Conservation (phyloP, 1,140 invertebrate species). For the Drosophila nebulosa region DNA sequence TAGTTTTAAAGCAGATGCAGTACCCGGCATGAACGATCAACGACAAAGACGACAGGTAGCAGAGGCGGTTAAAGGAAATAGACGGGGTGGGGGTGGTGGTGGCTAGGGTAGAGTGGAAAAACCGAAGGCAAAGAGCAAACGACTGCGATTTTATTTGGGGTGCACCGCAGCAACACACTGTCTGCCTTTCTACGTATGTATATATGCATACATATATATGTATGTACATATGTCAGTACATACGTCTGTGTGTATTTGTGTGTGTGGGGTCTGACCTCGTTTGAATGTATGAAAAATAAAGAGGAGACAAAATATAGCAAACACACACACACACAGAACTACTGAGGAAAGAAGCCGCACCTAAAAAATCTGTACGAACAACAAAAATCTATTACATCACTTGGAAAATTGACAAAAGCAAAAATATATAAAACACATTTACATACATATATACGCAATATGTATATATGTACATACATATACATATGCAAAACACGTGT, state of each 20-base stretch:
- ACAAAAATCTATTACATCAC: conserved; percentile 67
- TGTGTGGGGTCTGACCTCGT: conserved; percentile 51
- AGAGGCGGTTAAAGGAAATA: not conserved
- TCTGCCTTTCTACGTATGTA: not conserved
- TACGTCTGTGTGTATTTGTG: conserved; percentile 2
- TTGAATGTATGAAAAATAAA: conserved; percentile 28
- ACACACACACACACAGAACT: conserved; percentile 12
- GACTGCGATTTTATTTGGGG: conserved; percentile 44
- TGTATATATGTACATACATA: not conserved
- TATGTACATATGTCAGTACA: not conserved
- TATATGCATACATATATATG: not conserved
- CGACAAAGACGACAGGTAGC: conserved; percentile 37
- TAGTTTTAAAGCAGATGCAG: conserved; percentile 33
- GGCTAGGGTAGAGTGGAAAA: not conserved
- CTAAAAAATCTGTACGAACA: conserved; percentile 31
- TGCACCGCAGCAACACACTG: not conserved
- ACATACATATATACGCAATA: conserved; percentile 7
- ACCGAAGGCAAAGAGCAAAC: conserved; percentile 24
- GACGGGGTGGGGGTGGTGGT: not conserved
- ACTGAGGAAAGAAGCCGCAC: conserved; percentile 52
- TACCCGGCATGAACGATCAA: not conserved
- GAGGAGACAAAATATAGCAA: conserved; percentile 35
- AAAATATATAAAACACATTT: not conserved
- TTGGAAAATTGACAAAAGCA: conserved; percentile 62
- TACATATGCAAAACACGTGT: not conserved